Base-by-base conservation (phyloP, 2,888 invertebrate genomes). In the Pediacus dermestoides region DNA sequence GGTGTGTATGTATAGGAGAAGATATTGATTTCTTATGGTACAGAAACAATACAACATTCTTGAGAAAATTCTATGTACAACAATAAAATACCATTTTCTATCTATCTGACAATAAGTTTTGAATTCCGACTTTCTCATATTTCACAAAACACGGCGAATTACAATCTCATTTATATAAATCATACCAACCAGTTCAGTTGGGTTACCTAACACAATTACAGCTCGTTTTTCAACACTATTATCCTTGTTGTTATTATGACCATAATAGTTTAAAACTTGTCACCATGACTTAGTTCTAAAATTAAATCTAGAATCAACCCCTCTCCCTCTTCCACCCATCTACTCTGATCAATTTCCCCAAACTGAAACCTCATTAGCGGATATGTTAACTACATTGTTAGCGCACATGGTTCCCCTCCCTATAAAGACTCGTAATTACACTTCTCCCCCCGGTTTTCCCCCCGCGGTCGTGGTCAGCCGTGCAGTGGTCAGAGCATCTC, bases 391-490 rank as follows among this genome's bases (percentile, higher is more conserved):
- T 63, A 63, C 62, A 61, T 61, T 63, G 64, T 66, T 65, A 64
- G 64, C 64, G 64, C 65, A 61, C 62, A 62, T 61, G 61, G 56
- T 55, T 36, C 37, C 46, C 47, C 42, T 51, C 54, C 58, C 59
- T 54, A 53, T 14, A 28, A 14, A 14, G n/a, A 42, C 48, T 41
- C 53, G 63, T 64, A 63, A 64, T 62, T 63, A 66, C 60, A 26
- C 30, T 30, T 38, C 45, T 41, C 36, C 35, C 34, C 40, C 26
- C 37, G 42, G 39, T 25, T 60, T 44, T 45, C 46, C 55, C 61
- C 70, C 49, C 44, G 60, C 55, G 59, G 59, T 66, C 72, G 70
- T 73, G 71, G 73, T 66, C 74, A 74, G 71, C 60, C 57, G 59
- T 28, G 58, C 60, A 61, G 58, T 61, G 66, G 66, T 62, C 69